Base-by-base conservation (phyloP, 2,888 invertebrate genomes). In the Germaria angustata region DNA sequence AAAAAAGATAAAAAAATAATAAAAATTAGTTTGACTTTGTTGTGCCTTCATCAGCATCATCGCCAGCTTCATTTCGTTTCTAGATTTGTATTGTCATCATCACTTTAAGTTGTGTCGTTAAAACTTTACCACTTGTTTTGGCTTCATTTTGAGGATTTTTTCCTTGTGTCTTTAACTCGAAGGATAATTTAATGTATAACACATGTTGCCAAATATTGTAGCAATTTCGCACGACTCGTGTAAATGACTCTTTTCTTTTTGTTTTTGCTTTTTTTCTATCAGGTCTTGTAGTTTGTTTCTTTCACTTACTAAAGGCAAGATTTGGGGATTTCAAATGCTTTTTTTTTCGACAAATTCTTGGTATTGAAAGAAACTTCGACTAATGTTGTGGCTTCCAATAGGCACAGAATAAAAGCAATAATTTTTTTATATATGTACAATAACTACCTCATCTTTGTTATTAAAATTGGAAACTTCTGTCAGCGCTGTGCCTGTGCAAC, bases 151-250 rank as follows among this genome's bases (percentile, higher is more conserved):
- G 24, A 22, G 9, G 63, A n/a, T 28, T 8, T 69, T 49, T 77
- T 32, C 0, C 5, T 28, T 51, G 8, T 51, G 41, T 13, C 22
- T 24, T 7, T 13, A 69, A 72, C 51, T 59, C 28, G 6, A 4
- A 22, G 57, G 41, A 72, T 34, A 78, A 75, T 78, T 75, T 71
- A 59, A 53, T 41, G 77, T 53, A 66, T 69, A 71, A 66, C 79
- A 82, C 65, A 82, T 79, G 82, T 59, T 82, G 82, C 82, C 79
- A 82, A 79, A 77, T 63, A 73, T 73, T 73, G 61, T 68, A 61
- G 61, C 61, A 68, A 77, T 73, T 81, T 77, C 36, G 51, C 81
- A 77, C 81, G 69, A 75, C 73, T 51, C 51, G 69, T 78, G 72
- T 69, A 72, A 78, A 79, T 75, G 51, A 71, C 57, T 75, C 71